Conservation (phyloP, 2,113 vertebrate genomes). For the Rhipidura dahli region DNA sequence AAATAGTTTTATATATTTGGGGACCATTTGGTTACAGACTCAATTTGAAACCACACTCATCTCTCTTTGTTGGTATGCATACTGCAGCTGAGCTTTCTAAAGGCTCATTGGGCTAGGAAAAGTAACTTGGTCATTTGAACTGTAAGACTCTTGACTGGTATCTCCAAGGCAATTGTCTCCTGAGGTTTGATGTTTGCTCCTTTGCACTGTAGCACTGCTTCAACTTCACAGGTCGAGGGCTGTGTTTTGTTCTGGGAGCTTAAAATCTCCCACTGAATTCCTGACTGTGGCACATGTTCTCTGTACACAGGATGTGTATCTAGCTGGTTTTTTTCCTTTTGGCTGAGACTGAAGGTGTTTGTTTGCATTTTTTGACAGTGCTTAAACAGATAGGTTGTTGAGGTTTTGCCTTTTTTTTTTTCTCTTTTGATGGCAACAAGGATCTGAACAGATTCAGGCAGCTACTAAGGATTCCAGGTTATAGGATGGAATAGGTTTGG, state of each 20-base stretch:
- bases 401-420: background rate
- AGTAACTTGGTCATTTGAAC: slow-evolving; percentile 49
- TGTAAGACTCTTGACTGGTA: slow-evolving; percentile 27
- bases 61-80: background rate
- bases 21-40: background rate
- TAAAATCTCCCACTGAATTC: background rate
- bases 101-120: background rate
- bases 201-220: slow-evolving; percentile 18
- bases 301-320: background rate
- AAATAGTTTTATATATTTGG: background rate
- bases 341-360: slow-evolving; percentile 58
- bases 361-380: slow-evolving; percentile 18
- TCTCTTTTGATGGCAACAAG: background rate
- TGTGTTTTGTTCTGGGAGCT: background rate
- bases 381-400: background rate
- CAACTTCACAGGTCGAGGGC: background rate
- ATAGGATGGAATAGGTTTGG: background rate
- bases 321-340: slow-evolving; percentile 12
- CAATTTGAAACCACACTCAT: background rate
- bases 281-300: slow-evolving; percentile 13
- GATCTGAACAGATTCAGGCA: slow-evolving; percentile 15
- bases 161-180: slow-evolving; percentile 26
- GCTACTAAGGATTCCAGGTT: slow-evolving; percentile 20
- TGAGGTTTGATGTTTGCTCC: background rate
- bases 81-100: background rate